Base-by-base conservation (phyloP, 2,888 invertebrate genomes). In the Colostygia pectinataria region DNA sequence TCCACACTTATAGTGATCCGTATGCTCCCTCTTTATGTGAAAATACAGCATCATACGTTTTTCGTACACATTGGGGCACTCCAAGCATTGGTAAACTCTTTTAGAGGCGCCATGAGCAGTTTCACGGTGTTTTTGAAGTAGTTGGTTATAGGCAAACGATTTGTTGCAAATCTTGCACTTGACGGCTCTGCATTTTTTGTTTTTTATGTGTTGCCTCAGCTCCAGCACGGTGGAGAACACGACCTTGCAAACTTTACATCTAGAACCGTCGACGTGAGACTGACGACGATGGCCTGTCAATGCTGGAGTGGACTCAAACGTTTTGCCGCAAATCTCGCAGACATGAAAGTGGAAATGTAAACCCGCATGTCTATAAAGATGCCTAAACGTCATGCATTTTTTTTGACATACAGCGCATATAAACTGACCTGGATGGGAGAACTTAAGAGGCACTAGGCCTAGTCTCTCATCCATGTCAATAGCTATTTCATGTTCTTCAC, bases 281-380 rank as follows among this genome's bases (percentile, higher is more conserved):
- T 7, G 29, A 13, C 9, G 18, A 13, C 12, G 6, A 20, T 50
- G 50, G 23, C 5, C 2, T 13, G 8, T 39, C 13, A 50, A 14
- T 18, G 28, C n/a, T 23, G 12, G 6, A 0, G 10, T 14, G 8
- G 25, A 31, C 31, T 44, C 50, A 13, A 31, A 44, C 4, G 20
- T 24, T 18, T 36, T 29, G 8, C 50, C 50, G 14, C 50, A 50
- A 31, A 44, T 40, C 28, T 59, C 53, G 28, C 63, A 63, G 4
- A 63, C 50, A 15, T 52, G 31, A n/a, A 33, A 40, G 0, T 29
- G 8, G 43, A 41, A 61, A 31, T 61, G 60, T 4, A 41, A 38
- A 9, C 53, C 53, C 5, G 59, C 42, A 27, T 63, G 61, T 4
- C 50, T 40, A 23, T 55, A 53, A 10, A 63, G 42, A 14, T 57